Evolutionary conservation across 2,797 vertebrate genomes (phyloP).

Genomic region (Sebastes elongatus): DNA sequence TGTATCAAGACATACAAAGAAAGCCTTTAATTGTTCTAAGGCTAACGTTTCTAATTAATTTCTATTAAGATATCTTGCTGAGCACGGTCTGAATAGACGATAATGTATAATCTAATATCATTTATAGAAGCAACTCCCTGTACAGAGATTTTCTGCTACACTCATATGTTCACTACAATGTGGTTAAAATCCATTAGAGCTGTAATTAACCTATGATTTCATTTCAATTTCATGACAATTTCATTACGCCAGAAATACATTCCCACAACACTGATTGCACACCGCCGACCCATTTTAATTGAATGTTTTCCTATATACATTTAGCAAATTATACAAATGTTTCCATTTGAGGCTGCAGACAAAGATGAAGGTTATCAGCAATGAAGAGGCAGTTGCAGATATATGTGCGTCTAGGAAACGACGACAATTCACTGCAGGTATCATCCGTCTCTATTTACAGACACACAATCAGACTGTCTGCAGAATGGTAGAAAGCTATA

Average conservation of each 20-base stretch:
- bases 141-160: constrained; percentile 9
- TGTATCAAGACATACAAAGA: neutral
- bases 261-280: constrained; percentile 21
- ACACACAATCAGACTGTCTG: neutral
- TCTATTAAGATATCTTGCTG: neutral
- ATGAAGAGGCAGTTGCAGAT: constrained; percentile 6
- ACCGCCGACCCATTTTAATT: constrained; percentile 13
- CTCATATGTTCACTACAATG: constrained; percentile 9
- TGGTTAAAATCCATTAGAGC: constrained; percentile 38
- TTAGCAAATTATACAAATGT: constrained; percentile 5
- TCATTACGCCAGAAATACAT: constrained; percentile 17
- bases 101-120: neutral
- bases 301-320: constrained; percentile 21
- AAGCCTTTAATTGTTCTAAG: neutral
- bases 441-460: neutral
- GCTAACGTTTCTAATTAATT: neutral
- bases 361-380: neutral
- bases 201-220: constrained; percentile 46
- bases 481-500: neutral
- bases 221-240: constrained; percentile 39
- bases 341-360: constrained; percentile 7
- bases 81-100: neutral
- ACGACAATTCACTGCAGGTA: neutral
- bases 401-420: neutral
- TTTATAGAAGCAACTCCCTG: constrained; percentile 24